These are phyloP conservation scores for Campoletis sonorensis DNA, from an alignment of 1,140 invertebrate genomes.

Conservation along the genomic window DNA sequence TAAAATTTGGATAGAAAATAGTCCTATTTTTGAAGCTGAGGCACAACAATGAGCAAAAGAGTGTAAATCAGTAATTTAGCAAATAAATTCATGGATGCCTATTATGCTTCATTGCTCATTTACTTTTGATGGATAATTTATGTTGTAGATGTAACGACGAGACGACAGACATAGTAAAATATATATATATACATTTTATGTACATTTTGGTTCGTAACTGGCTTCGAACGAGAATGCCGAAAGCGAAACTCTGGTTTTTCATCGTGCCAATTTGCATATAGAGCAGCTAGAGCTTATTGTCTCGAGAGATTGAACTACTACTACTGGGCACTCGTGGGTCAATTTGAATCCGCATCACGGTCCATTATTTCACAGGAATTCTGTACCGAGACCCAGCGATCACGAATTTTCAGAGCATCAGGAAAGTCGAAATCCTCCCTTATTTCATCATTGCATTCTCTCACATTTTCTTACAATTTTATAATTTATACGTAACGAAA, in stretches of 20 bases:
- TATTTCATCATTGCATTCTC: too few species aligned
- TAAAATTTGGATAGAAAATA: too few species aligned
- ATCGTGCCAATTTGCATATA: conserved; percentile 63
- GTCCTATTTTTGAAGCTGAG: too few species aligned
- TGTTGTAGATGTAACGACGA: background rate
- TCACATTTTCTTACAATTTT: background rate
- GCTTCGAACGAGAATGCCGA: background rate
- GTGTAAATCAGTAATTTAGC: too few species aligned
- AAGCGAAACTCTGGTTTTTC: conserved; percentile 52
- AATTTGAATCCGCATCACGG: conserved; percentile 53
- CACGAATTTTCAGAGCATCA: background rate
- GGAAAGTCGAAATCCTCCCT: background rate
- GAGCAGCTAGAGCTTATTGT: conserved; percentile 57
- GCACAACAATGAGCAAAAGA: too few species aligned
- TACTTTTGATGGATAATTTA: background rate
- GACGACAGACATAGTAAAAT: background rate
- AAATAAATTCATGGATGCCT: too few species aligned
- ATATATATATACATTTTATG: background rate
- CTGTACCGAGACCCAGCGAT: background rate
- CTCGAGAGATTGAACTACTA: conserved; percentile 59
- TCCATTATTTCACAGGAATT: conserved; percentile 55
- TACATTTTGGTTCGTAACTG: background rate
- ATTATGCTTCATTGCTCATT: background rate
- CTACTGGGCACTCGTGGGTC: conserved; percentile 38
- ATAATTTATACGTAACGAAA: too few species aligned